phyloP scores from a whole-genome alignment of 2,888 invertebrate genomes.

The Cordylochernes scorpioides region DNA sequence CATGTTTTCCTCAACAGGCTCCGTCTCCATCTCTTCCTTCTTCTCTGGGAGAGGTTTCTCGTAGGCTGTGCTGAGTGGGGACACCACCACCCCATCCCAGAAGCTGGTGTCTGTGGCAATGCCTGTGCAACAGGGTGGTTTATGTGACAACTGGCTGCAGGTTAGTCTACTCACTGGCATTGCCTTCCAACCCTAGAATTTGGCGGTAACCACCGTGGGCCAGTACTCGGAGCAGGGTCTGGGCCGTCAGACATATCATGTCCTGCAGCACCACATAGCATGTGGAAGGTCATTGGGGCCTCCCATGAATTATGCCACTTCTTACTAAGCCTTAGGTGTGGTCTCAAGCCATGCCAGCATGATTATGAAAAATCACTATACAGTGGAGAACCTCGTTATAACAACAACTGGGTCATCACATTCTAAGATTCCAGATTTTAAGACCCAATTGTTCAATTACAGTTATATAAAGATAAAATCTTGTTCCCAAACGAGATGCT shows the following conservation, averaged over 20 bases:
- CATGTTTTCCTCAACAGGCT: slow-evolving; percentile 15
- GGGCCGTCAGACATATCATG: slow-evolving; percentile 70
- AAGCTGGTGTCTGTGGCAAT: slow-evolving; percentile 71
- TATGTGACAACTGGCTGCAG: not conserved
- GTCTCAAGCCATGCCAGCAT: no score
- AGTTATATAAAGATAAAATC: no score
- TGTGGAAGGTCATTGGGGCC: no score
- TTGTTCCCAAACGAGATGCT: no score
- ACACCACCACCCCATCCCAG: slow-evolving; percentile 86
- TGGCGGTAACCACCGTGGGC: slow-evolving; percentile 80
- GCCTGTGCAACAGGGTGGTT: slow-evolving; percentile 18
- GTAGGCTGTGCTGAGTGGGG: slow-evolving; percentile 77
- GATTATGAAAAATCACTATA: no score
- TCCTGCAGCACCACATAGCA: no score
- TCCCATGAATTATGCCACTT: no score
- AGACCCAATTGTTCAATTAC: no score
- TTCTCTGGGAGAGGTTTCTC: slow-evolving; percentile 47
- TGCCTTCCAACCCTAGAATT: slow-evolving; percentile 33
- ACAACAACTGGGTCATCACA: no score
- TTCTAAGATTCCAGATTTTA: no score
- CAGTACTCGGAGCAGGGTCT: slow-evolving; percentile 64
- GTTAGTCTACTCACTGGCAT: slow-evolving; percentile 22
- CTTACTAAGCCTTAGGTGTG: no score
- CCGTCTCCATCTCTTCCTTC: slow-evolving; percentile 25
- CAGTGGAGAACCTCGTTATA: no score